phyloP scores from a whole-genome alignment of 2,888 invertebrate species.

The Gordius sp. region DNA sequence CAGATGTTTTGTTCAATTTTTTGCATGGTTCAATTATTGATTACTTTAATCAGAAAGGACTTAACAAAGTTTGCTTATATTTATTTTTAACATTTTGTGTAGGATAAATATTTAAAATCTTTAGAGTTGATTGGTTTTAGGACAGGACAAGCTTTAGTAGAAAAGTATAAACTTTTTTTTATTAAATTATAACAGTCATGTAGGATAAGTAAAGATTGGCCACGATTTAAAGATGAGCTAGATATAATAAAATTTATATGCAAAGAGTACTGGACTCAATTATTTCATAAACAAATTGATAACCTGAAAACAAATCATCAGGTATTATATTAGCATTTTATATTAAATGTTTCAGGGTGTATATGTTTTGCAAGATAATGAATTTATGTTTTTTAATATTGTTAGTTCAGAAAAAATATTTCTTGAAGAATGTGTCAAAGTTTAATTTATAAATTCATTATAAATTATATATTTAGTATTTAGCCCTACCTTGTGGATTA shows the following conservation, averaged over 20 bases:
- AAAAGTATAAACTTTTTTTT: neutral
- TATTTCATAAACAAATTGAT: slow-evolving; percentile 92
- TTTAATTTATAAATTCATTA: neutral
- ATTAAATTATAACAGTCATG: neutral
- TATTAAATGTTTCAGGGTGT: slow-evolving; percentile 44
- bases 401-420: neutral
- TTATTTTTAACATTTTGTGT: neutral
- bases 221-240: slow-evolving; percentile 36
- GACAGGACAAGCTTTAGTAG: neutral
- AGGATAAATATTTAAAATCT: neutral
- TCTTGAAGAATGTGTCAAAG: neutral
- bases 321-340: slow-evolving; percentile 24
- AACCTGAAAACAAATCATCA: slow-evolving; percentile 77
- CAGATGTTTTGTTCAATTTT: neutral
- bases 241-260: slow-evolving; percentile 95
- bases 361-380: slow-evolving; percentile 83
- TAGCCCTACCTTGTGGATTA: neutral
- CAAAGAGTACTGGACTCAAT: slow-evolving; percentile 90
- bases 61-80: neutral
- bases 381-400: slow-evolving; percentile 48
- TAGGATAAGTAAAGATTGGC: slow-evolving; percentile 8
- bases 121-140: neutral
- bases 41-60: neutral
- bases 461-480: slow-evolving; percentile 8
- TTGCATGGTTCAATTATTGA: neutral